Evolutionary conservation across 2,797 vertebrate species (phyloP), one percentile per base, ranked within the genome.

Genomic region (Lepilemur ruficaudatus): DNA sequence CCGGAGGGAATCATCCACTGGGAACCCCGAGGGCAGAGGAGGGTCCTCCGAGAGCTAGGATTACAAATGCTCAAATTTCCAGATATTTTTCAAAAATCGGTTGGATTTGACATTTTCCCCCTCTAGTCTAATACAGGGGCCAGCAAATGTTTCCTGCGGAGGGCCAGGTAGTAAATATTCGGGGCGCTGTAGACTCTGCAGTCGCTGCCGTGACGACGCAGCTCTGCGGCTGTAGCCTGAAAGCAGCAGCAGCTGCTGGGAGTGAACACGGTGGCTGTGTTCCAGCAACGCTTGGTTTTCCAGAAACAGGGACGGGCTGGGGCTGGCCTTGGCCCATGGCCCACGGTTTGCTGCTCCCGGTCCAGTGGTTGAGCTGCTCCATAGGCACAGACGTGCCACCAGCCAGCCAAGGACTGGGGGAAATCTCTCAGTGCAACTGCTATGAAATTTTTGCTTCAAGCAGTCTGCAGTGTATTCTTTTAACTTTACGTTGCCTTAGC

Each of bases 141-240:
- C 46, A 43, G 10, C 10, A 5, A n/a, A 43, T 0, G 0, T 7
- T 55, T 48, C 7, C 85, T 15, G 13, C 3, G 70, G 59, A 15
- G 35, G 20, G n/a, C 38, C 80, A 18, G 46, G 30, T 0, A 10
- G 55, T n/a, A 14, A 57, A 63, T 17, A 5, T 4, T 4, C 46
- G 0, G 30, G 67, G 13, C 25, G 55, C 4, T 7, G 14, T 18
- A 14, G 18, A 43, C 7, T 43, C 1, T 0, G 1, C 7, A 6
- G 6, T 65, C 67, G 72, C 63, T 15, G 9, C 13, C 6, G 0
- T 28, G 12, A 35, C 9, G 4, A 7, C 13, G 7, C 80, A 1
- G 1, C 11, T 18, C 86, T 0, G 10, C 20, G 2, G 0, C 4
- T 0, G 4, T 0, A 11, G 0, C n/a, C 5, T 7, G 12, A 17